Evolutionary conservation across 2,113 vertebrate species (phyloP).

Genomic region (Takifugu bimaculatus): DNA sequence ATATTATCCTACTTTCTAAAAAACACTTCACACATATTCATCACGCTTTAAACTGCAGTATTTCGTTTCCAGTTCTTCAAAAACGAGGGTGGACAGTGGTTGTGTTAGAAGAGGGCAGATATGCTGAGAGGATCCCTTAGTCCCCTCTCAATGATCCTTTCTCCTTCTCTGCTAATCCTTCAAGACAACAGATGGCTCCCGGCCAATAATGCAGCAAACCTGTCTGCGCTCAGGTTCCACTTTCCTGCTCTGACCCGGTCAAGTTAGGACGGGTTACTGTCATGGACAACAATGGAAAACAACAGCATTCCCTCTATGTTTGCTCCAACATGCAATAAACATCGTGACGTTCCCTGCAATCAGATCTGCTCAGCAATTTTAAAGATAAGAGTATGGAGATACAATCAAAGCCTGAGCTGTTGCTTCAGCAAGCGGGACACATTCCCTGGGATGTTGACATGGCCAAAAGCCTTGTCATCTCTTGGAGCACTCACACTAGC

Average conservation of each 20-base stretch:
- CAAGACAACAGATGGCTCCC: conserved; percentile 53
- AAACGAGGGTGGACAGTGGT: conserved; percentile 15
- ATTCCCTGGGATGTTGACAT: no score
- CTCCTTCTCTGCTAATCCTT: conserved; percentile 47
- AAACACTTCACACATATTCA: conserved; percentile 4
- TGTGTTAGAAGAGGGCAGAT: conserved; percentile 20
- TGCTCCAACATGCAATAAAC: no score
- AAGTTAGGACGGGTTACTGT: conserved; percentile 1
- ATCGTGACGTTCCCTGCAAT: no score
- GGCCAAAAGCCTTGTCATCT: no score
- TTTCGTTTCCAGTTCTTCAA: no score
- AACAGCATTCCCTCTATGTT: background rate
- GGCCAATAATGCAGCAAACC: conserved; percentile 51
- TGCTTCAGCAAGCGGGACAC: no score
- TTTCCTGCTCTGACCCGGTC: conserved; percentile 17
- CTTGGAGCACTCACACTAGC: no score
- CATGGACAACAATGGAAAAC: background rate
- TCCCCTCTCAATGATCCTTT: conserved; percentile 57
- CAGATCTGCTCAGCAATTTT: no score
- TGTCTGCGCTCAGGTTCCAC: conserved; percentile 26
- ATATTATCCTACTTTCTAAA: conserved; percentile 20
- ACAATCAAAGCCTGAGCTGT: no score
- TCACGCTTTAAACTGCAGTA: no score
- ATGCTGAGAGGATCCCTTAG: conserved; percentile 53
- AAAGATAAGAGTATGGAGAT: no score